Percentiles rank a stretch among this genome's conserved stretches.
Conservation (phyloP, 1,140 invertebrate genomes). For the Caerostris darwini region DNA sequence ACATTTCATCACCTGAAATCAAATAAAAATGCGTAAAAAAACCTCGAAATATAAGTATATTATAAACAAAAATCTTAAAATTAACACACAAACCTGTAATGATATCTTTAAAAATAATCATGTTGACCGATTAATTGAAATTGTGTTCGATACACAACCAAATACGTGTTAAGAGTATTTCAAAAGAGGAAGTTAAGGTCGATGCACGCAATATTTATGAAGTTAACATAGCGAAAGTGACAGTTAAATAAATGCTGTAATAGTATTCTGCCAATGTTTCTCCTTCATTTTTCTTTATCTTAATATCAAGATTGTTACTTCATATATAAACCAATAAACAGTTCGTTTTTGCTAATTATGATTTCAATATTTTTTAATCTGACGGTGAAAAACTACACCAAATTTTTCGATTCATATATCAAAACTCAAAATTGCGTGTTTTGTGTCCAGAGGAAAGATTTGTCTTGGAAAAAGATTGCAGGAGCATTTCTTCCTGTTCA, state of each 20-base stretch:
- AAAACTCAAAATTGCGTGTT: too few relatives aligned
- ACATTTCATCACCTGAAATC: slow-evolving; percentile 95
- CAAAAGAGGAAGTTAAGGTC: neutral
- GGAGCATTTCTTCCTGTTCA: too few relatives aligned
- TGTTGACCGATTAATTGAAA: slow-evolving; percentile 84
- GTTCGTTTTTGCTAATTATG: too few relatives aligned
- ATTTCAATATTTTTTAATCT: too few relatives aligned
- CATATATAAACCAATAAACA: too few relatives aligned
- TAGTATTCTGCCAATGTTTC: too few relatives aligned
- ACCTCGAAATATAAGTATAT: neutral
- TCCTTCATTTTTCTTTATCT: too few relatives aligned
- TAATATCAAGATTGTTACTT: too few relatives aligned
- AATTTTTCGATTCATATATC: too few relatives aligned
- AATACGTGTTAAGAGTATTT: neutral
- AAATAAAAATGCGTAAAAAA: neutral
- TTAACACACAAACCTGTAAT: slow-evolving; percentile 88
- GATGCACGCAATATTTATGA: slow-evolving; percentile 14
- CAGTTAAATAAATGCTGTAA: neutral
- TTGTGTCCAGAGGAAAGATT: too few relatives aligned
- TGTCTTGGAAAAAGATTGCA: too few relatives aligned
- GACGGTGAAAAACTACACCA: too few relatives aligned
- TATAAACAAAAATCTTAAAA: neutral
- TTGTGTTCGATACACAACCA: neutral
- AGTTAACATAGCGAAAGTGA: neutral
- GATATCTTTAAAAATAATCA: slow-evolving; percentile 97